Base-by-base conservation (phyloP, 2,888 invertebrate genomes). In the Cyrtodaria siliqua region DNA sequence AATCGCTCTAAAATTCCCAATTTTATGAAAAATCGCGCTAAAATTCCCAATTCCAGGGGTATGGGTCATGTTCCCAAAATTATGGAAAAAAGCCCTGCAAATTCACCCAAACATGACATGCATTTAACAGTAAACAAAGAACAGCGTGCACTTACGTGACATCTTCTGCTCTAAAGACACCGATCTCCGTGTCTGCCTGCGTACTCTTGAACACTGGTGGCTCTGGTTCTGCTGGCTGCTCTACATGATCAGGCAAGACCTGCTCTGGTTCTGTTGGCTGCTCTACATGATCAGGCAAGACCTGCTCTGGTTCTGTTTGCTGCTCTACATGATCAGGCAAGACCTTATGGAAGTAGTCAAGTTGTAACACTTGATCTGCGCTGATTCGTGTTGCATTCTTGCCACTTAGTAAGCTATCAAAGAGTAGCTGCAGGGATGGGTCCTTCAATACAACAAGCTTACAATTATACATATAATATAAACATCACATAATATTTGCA, bases 81-180 rank as follows among this genome's bases (percentile, higher is more conserved):
- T n/a, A n/a, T n/a, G n/a, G n/a, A n/a, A n/a, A n/a, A n/a, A n/a
- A n/a, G n/a, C n/a, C n/a, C n/a, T n/a, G n/a, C n/a, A n/a, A n/a
- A n/a, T n/a, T n/a, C n/a, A n/a, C n/a, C n/a, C n/a, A n/a, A n/a
- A n/a, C n/a, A n/a, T n/a, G n/a, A n/a, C n/a, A n/a, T n/a, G n/a
- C n/a, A n/a, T n/a, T n/a, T n/a, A n/a, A n/a, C n/a, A n/a, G n/a
- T n/a, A n/a, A n/a, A n/a, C n/a, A n/a, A n/a, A n/a, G n/a, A n/a
- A n/a, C n/a, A n/a, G n/a, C n/a, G n/a, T n/a, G n/a, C n/a, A 53
- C 76, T 74, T 77, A 81, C 80, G 67, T 61, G 42, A 64, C 69
- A 68, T 81, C 77, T 49, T 81, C 77, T 38, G 69, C 75, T 16
- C 67, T 42, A 55, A 81, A 81, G 33, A 81, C 81, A 12, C 81